phyloP scores from a whole-genome alignment of 2,797 vertebrate species.

The Pelodytes ibericus region DNA sequence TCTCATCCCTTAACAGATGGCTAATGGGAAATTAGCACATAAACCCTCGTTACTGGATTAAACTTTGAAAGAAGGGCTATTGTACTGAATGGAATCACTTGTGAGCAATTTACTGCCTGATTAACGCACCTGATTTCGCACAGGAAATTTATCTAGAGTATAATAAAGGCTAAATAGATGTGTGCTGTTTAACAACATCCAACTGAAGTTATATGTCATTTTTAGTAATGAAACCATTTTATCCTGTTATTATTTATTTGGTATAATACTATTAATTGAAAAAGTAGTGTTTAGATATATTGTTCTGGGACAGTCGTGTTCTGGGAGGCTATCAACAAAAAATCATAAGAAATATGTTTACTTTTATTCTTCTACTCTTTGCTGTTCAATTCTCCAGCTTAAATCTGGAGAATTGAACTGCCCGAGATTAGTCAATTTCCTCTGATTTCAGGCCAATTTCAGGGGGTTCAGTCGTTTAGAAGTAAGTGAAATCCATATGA shows the following conservation, averaged over 20 bases:
- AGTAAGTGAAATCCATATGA: no score
- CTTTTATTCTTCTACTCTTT: no score
- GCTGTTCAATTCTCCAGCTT: no score
- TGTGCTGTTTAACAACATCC: neutral
- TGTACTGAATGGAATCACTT: slow-evolving; percentile 47
- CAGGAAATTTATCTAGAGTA: slow-evolving; percentile 23
- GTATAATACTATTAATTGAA: neutral
- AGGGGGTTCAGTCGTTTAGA: no score
- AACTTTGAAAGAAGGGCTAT: slow-evolving; percentile 48
- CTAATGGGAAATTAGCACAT: slow-evolving; percentile 50
- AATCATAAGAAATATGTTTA: no score
- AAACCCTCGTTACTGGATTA: slow-evolving; percentile 52
- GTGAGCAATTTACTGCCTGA: slow-evolving; percentile 53
- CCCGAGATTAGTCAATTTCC: no score
- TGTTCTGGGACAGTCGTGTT: no score
- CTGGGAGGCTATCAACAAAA: no score
- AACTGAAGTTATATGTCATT: neutral
- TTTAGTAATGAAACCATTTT: neutral
- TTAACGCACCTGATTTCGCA: slow-evolving; percentile 41
- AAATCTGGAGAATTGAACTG: no score
- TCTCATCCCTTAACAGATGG: slow-evolving; percentile 50
- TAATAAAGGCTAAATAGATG: slow-evolving; percentile 1
- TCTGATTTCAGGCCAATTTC: no score
- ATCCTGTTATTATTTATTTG: neutral
- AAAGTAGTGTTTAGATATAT: no score